Conservation (phyloP, 2,888 invertebrate species). For the Troides helena region DNA sequence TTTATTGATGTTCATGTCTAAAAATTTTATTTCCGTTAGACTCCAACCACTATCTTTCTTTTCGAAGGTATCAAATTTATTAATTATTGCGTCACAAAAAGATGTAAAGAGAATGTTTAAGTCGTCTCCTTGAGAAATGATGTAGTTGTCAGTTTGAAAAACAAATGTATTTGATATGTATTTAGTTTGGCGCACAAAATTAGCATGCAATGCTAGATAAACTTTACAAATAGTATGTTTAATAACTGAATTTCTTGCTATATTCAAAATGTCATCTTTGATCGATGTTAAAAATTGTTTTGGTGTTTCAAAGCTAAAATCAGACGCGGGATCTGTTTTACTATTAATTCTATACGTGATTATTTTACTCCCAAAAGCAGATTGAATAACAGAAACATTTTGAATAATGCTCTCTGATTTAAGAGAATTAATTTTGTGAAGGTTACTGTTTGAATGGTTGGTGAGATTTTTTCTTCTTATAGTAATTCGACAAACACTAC, state of each 20-base stretch:
- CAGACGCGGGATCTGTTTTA: too few species aligned
- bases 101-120: conserved; percentile 25
- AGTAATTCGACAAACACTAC: too few species aligned
- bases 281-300: too few species aligned
- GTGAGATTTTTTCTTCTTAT: too few species aligned
- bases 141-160: conserved; percentile 35
- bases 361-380: too few species aligned
- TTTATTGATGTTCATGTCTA: conserved; percentile 38
- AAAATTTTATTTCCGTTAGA: conserved; percentile 29
- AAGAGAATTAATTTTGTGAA: too few species aligned
- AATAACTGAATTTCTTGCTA: not conserved
- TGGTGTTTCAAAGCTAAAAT: too few species aligned
- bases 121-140: conserved; percentile 31
- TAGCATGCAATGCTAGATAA: conserved; percentile 34
- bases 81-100: conserved; percentile 25
- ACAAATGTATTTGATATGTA: conserved; percentile 24
- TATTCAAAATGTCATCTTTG: too few species aligned
- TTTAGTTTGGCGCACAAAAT: conserved; percentile 35
- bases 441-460: too few species aligned
- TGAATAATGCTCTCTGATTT: too few species aligned
- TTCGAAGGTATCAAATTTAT: conserved; percentile 35
- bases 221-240: conserved; percentile 29
- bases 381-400: too few species aligned
- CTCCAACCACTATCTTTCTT: conserved; percentile 39
- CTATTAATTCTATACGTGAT: too few species aligned